phyloP scores from a whole-genome alignment of 1,140 invertebrate species.

The Caenorhabditis remanei region DNA sequence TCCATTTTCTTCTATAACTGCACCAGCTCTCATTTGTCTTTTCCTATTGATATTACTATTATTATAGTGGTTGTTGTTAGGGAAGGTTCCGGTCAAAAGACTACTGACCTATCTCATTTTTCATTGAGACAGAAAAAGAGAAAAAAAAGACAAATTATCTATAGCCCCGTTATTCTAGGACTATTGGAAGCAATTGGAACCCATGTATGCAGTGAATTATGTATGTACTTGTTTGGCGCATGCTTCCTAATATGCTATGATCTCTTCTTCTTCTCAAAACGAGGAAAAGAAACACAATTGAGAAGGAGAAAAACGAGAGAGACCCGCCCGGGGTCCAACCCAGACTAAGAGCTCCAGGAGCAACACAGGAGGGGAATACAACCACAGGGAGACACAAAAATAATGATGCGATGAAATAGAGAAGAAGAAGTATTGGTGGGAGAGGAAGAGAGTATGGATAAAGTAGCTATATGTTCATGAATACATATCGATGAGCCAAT shows the following conservation, averaged over 20 bases:
- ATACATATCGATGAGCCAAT: neutral
- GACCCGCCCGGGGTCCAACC: neutral
- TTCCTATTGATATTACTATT: constrained; percentile 27
- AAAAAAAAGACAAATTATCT: neutral
- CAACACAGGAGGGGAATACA: neutral
- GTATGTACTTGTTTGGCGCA: constrained; percentile 48
- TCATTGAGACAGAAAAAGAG: neutral
- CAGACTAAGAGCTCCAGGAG: neutral
- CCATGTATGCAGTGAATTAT: constrained; percentile 42
- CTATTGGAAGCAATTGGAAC: constrained; percentile 42
- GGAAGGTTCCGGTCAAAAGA: neutral
- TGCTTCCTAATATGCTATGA: constrained; percentile 52
- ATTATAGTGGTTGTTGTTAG: neutral
- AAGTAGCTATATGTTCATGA: neutral
- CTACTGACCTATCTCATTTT: neutral
- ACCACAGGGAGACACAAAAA: constrained; percentile 7
- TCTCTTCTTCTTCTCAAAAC: constrained; percentile 25
- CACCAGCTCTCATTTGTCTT: neutral
- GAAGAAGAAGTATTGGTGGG: neutral
- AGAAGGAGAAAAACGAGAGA: constrained; percentile 22
- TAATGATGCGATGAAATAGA: constrained; percentile 22
- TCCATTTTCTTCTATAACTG: neutral
- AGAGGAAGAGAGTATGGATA: neutral
- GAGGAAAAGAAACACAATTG: constrained; percentile 41
- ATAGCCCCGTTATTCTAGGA: neutral